Evolutionary conservation across 2,888 invertebrate species (phyloP), one percentile per base, ranked within the genome.

Genomic region (Parnassius mnemosyne): DNA sequence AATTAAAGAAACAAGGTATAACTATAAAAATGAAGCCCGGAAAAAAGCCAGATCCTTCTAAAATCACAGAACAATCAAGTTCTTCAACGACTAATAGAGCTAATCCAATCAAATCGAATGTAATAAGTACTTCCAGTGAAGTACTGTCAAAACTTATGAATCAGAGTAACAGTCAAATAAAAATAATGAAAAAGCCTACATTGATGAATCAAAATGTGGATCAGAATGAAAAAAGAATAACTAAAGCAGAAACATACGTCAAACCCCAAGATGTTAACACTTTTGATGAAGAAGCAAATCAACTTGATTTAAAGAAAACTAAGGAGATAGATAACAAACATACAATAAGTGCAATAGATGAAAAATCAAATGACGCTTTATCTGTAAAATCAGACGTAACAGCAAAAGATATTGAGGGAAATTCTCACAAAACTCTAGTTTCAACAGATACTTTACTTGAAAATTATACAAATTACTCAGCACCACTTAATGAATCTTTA

Each of bases 1-100:
- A 89, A 76, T 76, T 90, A 69, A 85, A 87, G 73, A 84, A 80
- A 66, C 84, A 85, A 65, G 90, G 91, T 56, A 87, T 90, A 65
- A 78, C 83, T 57, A 80, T 91, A 10, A 89, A 85, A 78, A 80
- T 80, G 68, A 87, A 86, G 68, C 64, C 74, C 16, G 68, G 64
- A 51, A 70, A 53, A 43, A 60, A 53, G 57, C 53, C 57, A 56
- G 60, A 65, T 65, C 49, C 56, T 20, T 44, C 3, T 11, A 57
- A 55, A 52, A 16, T 57, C 10, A 66, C 60, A 55, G 60, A 65
- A 51, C 59, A 66, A 44, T 63, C 70, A 60, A 59, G 65, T 57
- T 42, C 63, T 25, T 61, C 73, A 66, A 49, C 61, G 64, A 16
- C 67, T 67, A 64, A 52, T 57, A 55, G 5, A 43, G 9, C 25